A percentile compares a stretch with the other conserved stretches of the same genome.
Conservation (phyloP, 2,888 invertebrate genomes). For the Chaitophorus viminalis region DNA sequence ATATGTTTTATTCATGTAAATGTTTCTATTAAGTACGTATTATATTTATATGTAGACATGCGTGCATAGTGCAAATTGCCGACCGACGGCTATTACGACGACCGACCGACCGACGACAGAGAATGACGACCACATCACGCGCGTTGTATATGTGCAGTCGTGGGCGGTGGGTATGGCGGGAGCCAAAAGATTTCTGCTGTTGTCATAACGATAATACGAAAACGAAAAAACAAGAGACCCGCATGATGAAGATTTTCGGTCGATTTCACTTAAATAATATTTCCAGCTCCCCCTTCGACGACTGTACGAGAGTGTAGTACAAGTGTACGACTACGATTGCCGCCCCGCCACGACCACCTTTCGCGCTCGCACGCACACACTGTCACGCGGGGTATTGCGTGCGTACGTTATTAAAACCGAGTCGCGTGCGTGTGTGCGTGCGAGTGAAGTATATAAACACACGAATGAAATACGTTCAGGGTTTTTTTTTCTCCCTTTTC, state of each 20-base stretch:
- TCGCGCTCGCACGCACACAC: conserved; percentile 51
- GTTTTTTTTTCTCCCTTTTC: neutral
- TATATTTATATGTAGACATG: neutral
- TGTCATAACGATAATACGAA: conserved; percentile 59
- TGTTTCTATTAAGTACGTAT: neutral
- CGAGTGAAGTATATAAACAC: conserved; percentile 8
- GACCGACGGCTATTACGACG: conserved; percentile 12
- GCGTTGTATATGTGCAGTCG: no score
- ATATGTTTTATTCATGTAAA: no score
- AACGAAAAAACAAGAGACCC: conserved; percentile 61
- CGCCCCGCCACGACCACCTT: conserved; percentile 25
- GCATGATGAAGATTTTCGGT: conserved; percentile 61
- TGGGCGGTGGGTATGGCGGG: no score
- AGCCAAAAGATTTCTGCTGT: conserved; percentile 54
- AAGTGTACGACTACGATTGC: neutral
- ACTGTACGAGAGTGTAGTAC: neutral
- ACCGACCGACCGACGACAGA: neutral
- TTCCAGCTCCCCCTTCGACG: conserved; percentile 4
- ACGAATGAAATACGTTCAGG: conserved; percentile 53
- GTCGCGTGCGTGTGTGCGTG: conserved; percentile 27
- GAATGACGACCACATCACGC: neutral
- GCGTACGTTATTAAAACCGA: conserved; percentile 55
- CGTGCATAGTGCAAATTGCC: neutral
- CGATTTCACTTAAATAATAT: conserved; percentile 61
- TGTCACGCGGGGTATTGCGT: conserved; percentile 39